phyloP scores from a whole-genome alignment of 2,888 invertebrate species.

The Bombylius discolor region DNA sequence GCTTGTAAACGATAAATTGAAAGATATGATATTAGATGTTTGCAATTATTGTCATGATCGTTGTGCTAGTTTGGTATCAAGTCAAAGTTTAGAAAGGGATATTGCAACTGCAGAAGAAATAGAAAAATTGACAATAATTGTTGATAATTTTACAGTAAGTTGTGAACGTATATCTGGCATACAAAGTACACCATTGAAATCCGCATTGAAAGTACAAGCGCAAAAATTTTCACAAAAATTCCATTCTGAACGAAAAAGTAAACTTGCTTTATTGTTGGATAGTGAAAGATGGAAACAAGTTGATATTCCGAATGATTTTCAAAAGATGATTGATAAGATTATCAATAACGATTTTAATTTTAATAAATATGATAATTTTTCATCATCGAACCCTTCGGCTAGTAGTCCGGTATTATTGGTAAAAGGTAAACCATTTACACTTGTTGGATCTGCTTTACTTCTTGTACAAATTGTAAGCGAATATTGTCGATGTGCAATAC shows the following conservation, averaged over 20 bases:
- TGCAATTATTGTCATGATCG: constrained; percentile 89
- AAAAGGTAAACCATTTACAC: constrained; percentile 58
- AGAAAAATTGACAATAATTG: constrained; percentile 58
- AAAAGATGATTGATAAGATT: constrained; percentile 65
- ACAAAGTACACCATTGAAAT: constrained; percentile 63
- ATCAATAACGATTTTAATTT: constrained; percentile 35
- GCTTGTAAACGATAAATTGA: constrained; percentile 55
- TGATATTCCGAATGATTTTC: constrained; percentile 81
- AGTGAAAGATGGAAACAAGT: constrained; percentile 89
- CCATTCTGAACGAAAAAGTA: constrained; percentile 75
- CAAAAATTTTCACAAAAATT: constrained; percentile 83
- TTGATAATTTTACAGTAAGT: constrained; percentile 63
- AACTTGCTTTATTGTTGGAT: constrained; percentile 72
- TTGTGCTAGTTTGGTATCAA: constrained; percentile 75
- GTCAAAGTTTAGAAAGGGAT: constrained; percentile 55
- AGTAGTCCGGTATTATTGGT: constrained; percentile 47
- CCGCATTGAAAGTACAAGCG: constrained; percentile 76
- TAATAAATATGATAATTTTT: constrained; percentile 10
- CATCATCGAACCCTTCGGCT: constrained; percentile 23
- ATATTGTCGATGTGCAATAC: constrained; percentile 71
- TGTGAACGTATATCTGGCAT: constrained; percentile 64
- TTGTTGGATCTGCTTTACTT: constrained; percentile 72
- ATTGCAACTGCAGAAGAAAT: constrained; percentile 63
- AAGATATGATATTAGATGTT: constrained; percentile 64
- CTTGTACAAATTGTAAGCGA: constrained; percentile 83